Base-by-base conservation (phyloP, 1,140 invertebrate genomes). In the Antheraea mylitta region DNA sequence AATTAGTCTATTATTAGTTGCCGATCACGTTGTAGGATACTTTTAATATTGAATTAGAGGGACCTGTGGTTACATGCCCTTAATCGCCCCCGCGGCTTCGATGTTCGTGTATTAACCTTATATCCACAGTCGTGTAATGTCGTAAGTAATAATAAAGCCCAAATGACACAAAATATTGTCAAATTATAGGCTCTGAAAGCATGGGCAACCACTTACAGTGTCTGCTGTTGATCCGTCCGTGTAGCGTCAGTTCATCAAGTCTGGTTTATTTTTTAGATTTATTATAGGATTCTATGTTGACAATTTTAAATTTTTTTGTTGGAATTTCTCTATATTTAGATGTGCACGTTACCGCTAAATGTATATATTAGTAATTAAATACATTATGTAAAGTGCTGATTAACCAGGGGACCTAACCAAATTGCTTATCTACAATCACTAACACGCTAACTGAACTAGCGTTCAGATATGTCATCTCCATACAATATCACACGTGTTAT, bases 131-230 rank as follows among this genome's bases (percentile, higher is more conserved):
- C 80, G 69, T 80, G 89, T 90, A 89, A 92, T 90, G 82, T 75
- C 85, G 79, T 88, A 89, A 87, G 87, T 90, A 91, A 91, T 90
- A 90, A 89, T 88, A 90, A 92, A 87, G 83, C 80, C 87, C 83
- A 90, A 92, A 90, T 92, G 89, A 92, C 88, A 92, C 90, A 92
- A 90, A 92, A 90, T 92, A 92, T 92, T 92, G 90, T 92, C 90
- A 92, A 92, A 92, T 92, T 92, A 92, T 92, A 90, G 87, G 82
- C 81, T 90, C 83, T 88, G 87, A 88, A 90, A 88, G 85, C 83
- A 90, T 88, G 89, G 89, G 87, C 81, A 85, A 89, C 89, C 89
- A 91, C 89, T 91, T 89, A 91, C 82, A 75, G 71, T 77, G 86
- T 83, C 83, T 79, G 83, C 79, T 68, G 86, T 79, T 88, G 85